These are phyloP conservation scores for Mythimna lalbum DNA, from an alignment of 2,888 invertebrate species.

Conservation along the genomic window DNA sequence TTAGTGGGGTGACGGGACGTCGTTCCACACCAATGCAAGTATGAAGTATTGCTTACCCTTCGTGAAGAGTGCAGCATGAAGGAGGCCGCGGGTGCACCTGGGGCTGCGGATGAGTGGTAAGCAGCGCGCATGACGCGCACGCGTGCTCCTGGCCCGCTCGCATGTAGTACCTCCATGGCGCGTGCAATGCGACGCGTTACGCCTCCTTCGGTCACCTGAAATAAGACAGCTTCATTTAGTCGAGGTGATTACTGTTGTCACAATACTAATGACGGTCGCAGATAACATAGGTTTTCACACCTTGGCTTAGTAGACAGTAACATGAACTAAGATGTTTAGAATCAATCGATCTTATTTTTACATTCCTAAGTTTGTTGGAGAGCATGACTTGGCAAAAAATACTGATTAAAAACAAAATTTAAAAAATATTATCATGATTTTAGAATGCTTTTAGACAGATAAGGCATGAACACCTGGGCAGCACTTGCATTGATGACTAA, in stretches of 20 bases:
- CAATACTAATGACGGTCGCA: background rate
- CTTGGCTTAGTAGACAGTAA: background rate
- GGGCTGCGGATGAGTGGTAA: conserved; percentile 85
- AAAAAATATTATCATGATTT: conserved; percentile 6
- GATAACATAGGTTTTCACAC: background rate
- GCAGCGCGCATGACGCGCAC: conserved; percentile 93
- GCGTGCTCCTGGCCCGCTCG: conserved; percentile 92
- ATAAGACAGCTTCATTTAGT: conserved; percentile 30
- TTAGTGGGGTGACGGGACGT: no score
- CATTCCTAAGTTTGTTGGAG: no score
- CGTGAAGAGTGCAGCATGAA: conserved; percentile 87
- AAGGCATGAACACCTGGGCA: conserved; percentile 24
- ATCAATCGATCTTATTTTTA: background rate
- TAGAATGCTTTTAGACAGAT: conserved; percentile 16
- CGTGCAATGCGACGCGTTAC: conserved; percentile 89
- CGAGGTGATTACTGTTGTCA: background rate
- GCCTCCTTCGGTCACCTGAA: conserved; percentile 86
- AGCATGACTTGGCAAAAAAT: background rate
- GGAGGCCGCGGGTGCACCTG: conserved; percentile 83
- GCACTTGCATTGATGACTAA: conserved; percentile 53
- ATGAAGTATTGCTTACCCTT: conserved; percentile 71
- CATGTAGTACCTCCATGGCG: conserved; percentile 93
- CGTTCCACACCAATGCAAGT: background rate
- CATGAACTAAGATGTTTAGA: background rate
- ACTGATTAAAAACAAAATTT: background rate